These are phyloP conservation scores for Hirtodrosophila histrioides DNA, from an alignment of 2,888 invertebrate species.

Conservation along the genomic window DNA sequence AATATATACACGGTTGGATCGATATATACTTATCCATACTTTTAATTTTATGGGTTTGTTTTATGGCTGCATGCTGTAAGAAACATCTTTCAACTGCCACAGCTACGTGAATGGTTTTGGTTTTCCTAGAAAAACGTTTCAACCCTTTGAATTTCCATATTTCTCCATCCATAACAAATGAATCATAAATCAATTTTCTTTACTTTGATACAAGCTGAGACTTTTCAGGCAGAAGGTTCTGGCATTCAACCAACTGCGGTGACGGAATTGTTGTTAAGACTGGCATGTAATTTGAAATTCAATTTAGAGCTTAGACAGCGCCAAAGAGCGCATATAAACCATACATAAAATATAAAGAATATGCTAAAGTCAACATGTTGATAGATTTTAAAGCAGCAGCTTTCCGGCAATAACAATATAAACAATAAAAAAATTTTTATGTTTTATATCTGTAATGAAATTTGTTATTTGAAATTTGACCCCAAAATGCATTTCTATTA, in stretches of 20 bases:
- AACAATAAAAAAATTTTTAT: too few relatives aligned
- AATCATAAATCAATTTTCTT: slow-evolving; percentile 41
- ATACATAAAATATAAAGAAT: not conserved
- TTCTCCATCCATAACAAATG: slow-evolving; percentile 17
- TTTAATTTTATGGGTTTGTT: too few relatives aligned
- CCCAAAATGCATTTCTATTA: too few relatives aligned
- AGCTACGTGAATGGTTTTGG: too few relatives aligned
- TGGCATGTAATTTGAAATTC: slow-evolving; percentile 40
- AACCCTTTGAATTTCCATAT: slow-evolving; percentile 6
- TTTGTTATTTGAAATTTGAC: not conserved
- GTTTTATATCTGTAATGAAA: too few relatives aligned
- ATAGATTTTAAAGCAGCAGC: too few relatives aligned
- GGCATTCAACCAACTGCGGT: not conserved
- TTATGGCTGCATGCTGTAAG: too few relatives aligned
- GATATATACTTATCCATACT: too few relatives aligned
- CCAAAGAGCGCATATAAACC: not conserved
- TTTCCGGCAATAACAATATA: too few relatives aligned
- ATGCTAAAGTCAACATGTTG: slow-evolving; percentile 2
- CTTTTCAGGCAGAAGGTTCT: not conserved
- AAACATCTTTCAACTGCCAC: too few relatives aligned
- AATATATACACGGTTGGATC: too few relatives aligned
- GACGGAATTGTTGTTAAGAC: slow-evolving; percentile 7
- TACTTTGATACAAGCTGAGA: slow-evolving; percentile 2
- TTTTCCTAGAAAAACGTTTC: not conserved
- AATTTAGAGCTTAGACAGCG: slow-evolving; percentile 23